Evolutionary conservation across 1,140 invertebrate genomes (phyloP), one percentile per base, ranked within the genome.

Genomic region (Diuraphis noxia): DNA sequence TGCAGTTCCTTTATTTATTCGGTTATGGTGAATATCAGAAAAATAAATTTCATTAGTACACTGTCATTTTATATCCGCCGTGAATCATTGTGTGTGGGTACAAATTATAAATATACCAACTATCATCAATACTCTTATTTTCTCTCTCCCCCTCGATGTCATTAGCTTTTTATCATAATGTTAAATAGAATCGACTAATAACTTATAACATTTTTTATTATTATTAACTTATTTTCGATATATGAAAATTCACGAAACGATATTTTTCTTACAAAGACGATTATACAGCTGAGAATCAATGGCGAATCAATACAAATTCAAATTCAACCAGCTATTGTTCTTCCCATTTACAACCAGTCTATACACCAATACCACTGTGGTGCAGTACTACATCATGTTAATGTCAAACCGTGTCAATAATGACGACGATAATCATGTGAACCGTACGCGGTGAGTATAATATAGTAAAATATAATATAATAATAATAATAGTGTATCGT

Each of bases 31-130:
- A 36, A 36, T 38, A 34, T 52, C 34, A 36, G 21, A 89, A 77
- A 90, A 88, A 38, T 88, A 56, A 88, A 88, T 88, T 88, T 17
- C 86, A 88, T 88, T 56, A 88, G 86, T 40, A 25, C n/a, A 87
- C 86, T 88, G 49, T 88, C 86, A 88, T 88, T 63, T 30, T 40
- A 36, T 41, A 36, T 49, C 84, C 7, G 84, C 13, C 41, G 41
- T 34, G 19, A n/a, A 43, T 85, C 82, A 43, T 38, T 81, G 72
- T 79, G 72, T 13, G 79, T 25, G 36, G 21, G 23, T 81, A 40
- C 79, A 81, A 13, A 10, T 23, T 81, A 38, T 30, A 38, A 72
- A 72, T 6, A n/a, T 30, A 30, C 36, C 34, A 21, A 79, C 21
- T 79, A 79, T 38, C 38, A 38, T 79, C 21, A 36, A 79, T 79